Evolutionary conservation across 2,888 invertebrate genomes (phyloP).

Genomic region (Crematogaster levior): DNA sequence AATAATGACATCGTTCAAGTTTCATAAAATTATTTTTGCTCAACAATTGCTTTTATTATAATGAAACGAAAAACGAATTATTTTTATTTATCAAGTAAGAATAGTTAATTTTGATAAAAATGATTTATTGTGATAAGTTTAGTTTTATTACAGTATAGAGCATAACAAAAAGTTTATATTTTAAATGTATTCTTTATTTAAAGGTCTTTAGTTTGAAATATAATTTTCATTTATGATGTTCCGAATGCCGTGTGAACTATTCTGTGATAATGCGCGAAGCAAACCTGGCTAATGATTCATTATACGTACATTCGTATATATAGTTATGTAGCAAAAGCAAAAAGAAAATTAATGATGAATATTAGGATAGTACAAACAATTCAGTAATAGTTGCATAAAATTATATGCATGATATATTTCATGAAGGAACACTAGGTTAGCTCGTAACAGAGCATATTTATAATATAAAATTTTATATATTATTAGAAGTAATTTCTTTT

Average conservation of each 20-base stretch:
- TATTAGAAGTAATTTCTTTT: neutral
- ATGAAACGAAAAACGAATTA: neutral
- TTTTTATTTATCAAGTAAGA: neutral
- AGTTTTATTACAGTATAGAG: neutral
- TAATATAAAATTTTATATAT: slow-evolving; percentile 17
- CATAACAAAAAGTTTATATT: slow-evolving; percentile 3
- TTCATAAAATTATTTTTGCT: neutral
- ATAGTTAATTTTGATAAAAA: slow-evolving; percentile 9
- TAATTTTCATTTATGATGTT: slow-evolving; percentile 14
- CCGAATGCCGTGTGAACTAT: slow-evolving; percentile 42
- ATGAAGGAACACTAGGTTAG: neutral
- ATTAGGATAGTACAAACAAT: slow-evolving; percentile 23
- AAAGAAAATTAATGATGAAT: neutral
- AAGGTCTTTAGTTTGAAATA: slow-evolving; percentile 22
- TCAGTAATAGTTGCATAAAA: slow-evolving; percentile 3
- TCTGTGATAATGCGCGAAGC: slow-evolving; percentile 67
- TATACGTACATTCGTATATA: neutral
- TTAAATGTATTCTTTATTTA: slow-evolving; percentile 8
- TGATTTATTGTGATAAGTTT: slow-evolving; percentile 7
- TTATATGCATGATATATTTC: slow-evolving; percentile 16
- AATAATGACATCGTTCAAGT: neutral
- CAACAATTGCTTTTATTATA: neutral
- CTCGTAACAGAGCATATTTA: slow-evolving; percentile 19
- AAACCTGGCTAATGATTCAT: slow-evolving; percentile 33
- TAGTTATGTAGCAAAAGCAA: neutral